phyloP scores from a whole-genome alignment of 2,888 invertebrate genomes.

The Mellilla xanthometata region DNA sequence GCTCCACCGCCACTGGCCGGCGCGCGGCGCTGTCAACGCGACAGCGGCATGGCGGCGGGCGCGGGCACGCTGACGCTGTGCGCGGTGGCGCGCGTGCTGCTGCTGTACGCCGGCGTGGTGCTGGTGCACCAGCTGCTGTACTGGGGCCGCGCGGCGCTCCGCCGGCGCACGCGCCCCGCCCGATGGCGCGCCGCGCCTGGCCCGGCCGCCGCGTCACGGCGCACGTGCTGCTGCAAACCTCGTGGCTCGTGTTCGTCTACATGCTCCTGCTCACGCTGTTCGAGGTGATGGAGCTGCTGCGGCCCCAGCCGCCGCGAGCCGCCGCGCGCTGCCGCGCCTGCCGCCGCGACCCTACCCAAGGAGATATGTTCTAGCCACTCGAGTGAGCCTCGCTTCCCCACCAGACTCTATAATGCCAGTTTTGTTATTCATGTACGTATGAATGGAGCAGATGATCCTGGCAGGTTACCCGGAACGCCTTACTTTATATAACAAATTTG shows the following conservation, averaged over 20 bases:
- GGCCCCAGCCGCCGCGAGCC: slow-evolving; percentile 37
- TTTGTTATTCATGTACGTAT: too few species aligned
- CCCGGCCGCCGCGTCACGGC: slow-evolving; percentile 41
- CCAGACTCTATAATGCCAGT: too few species aligned
- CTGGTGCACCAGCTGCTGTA: slow-evolving; percentile 54
- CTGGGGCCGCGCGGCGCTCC: slow-evolving; percentile 48
- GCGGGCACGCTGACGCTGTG: slow-evolving; percentile 29
- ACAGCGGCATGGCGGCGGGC: too few species aligned
- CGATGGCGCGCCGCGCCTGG: slow-evolving; percentile 22
- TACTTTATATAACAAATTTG: too few species aligned
- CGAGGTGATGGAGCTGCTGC: slow-evolving; percentile 50
- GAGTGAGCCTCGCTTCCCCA: too few species aligned
- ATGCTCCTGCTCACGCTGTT: slow-evolving; percentile 52
- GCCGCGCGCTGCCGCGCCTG: slow-evolving; percentile 4
- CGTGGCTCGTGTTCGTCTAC: slow-evolving; percentile 48
- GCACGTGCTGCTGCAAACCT: slow-evolving; percentile 34
- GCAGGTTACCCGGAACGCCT: too few species aligned
- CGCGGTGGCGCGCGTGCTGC: slow-evolving; percentile 47
- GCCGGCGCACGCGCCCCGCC: slow-evolving; percentile 16
- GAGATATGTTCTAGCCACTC: too few species aligned
- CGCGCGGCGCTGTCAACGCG: too few species aligned
- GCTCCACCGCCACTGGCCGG: too few species aligned
- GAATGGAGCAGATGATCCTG: too few species aligned
- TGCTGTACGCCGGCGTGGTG: slow-evolving; percentile 52
- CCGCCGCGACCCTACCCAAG: slow-evolving; percentile 11